Evolutionary conservation across 1,140 invertebrate genomes (phyloP).

Genomic region (Sinella curviseta): DNA sequence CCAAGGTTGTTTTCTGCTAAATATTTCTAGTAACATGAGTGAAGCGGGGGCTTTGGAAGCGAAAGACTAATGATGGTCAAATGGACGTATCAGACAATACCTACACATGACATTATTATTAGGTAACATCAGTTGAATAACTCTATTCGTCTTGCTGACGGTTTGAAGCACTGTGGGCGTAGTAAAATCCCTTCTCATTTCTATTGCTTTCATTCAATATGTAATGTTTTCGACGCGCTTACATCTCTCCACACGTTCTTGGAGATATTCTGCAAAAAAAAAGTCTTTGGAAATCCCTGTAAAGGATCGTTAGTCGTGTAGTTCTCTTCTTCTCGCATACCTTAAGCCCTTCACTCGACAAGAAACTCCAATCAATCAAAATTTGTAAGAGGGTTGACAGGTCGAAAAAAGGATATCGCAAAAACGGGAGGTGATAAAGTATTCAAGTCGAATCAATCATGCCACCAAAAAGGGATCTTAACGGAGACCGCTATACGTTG

Average conservation of each 20-base stretch:
- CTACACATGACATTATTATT: background rate
- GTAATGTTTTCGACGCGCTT: background rate
- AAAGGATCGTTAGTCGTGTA: background rate
- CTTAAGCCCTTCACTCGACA: background rate
- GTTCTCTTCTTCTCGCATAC: background rate
- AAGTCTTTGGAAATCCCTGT: too few species aligned
- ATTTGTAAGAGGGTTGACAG: constrained; percentile 43
- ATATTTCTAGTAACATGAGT: too few species aligned
- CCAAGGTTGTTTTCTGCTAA: background rate
- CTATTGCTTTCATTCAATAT: background rate
- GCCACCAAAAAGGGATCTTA: background rate
- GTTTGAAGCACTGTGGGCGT: background rate
- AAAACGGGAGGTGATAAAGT: constrained; percentile 44
- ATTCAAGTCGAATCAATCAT: constrained; percentile 45
- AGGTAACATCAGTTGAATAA: background rate
- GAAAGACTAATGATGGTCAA: background rate
- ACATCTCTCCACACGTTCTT: background rate
- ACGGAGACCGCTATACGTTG: too few species aligned
- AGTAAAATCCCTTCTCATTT: background rate
- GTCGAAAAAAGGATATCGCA: constrained; percentile 37
- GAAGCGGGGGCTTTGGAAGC: background rate
- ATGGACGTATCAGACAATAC: background rate
- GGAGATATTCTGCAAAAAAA: background rate
- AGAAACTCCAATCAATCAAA: constrained; percentile 41
- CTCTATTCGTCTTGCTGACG: background rate